Conservation (phyloP, 2,797 vertebrate genomes). For the Chaetophractus vellerosus region DNA sequence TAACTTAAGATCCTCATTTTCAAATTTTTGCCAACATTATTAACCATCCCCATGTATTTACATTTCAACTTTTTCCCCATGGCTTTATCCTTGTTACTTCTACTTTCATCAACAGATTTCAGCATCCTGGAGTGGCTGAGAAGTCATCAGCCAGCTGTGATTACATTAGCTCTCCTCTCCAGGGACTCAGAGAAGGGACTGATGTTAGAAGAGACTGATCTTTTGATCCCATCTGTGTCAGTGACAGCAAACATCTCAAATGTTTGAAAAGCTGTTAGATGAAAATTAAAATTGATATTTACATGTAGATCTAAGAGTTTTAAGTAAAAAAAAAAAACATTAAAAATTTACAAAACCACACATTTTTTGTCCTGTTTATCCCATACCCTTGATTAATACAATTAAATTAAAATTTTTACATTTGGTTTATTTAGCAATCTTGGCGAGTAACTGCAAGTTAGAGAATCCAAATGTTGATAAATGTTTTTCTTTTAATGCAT, state of each 20-base stretch:
- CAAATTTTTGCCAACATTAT: not conserved
- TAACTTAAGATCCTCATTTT: not conserved
- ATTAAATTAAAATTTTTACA: conserved; percentile 56
- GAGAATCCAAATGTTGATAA: conserved; percentile 57
- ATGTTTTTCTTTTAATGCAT: conserved; percentile 63
- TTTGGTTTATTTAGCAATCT: conserved; percentile 64
- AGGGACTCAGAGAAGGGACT: not conserved
- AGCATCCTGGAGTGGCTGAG: not conserved
- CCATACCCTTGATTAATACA: not conserved
- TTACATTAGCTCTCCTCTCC: not conserved
- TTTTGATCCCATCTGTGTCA: not conserved
- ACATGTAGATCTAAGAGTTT: conserved; percentile 42
- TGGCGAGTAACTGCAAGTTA: conserved; percentile 60
- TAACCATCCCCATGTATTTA: not conserved
- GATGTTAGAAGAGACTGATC: not conserved
- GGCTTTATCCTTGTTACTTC: conserved; percentile 40
- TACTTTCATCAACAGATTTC: conserved; percentile 13
- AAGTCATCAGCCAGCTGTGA: not conserved
- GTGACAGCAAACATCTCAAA: conserved; percentile 52
- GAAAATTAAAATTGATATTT: conserved; percentile 60
- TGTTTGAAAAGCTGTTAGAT: conserved; percentile 36
- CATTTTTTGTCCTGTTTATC: conserved; percentile 42
- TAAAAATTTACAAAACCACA: conserved; percentile 43
- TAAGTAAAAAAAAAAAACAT: not conserved
- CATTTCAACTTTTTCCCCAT: not conserved